Evolutionary conservation across 2,113 vertebrate genomes (phyloP), one percentile per base, ranked within the genome.

Genomic region (Equus przewalskii): DNA sequence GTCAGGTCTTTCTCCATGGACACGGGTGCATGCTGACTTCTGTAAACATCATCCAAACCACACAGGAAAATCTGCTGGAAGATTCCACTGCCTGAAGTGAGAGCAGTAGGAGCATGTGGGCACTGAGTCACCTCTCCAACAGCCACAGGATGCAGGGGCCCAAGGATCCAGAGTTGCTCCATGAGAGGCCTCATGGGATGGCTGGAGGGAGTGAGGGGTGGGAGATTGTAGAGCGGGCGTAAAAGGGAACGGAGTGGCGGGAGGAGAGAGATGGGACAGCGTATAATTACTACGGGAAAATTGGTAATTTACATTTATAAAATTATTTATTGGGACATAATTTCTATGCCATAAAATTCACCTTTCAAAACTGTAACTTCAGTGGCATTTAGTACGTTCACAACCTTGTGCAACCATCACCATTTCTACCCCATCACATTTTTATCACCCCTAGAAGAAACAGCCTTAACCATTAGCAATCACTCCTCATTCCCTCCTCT

Each of bases 51-150:
- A 41, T 41, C 36, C 36, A 41, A 41, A 41, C 36, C 36, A 41
- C 36, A 41, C 11, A 49, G 49, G 11, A 73, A 44, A 85, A 36
- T 46, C n/a, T 1, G 4, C 18, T 0, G 1, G 7, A 24, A 19
- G 54, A 0, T 1, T 46, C 69, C 18, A 15, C 36, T 1, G 21
- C 64, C 12, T 5, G 0, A 0, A 22, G 18, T 3, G 54, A 24
- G 82, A 18, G 51, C 6, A 0, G 6, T 4, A 3, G 18, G 28
- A 0, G 10, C 6, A 46, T 72, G 49, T 14, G 10, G 24, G 46
- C 36, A 41, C 36, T 41, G 36, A 41, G 46, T 64, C 0, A 7
- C 58, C 0, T 0, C 5, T 19, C 6, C 1, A 5, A 11, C n/a
- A 22, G n/a, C 36, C 1, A 5, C 21, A 62, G 15, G 49, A 54